phyloP scores from a whole-genome alignment of 2,797 vertebrate species.

The Naso thynnoides region DNA sequence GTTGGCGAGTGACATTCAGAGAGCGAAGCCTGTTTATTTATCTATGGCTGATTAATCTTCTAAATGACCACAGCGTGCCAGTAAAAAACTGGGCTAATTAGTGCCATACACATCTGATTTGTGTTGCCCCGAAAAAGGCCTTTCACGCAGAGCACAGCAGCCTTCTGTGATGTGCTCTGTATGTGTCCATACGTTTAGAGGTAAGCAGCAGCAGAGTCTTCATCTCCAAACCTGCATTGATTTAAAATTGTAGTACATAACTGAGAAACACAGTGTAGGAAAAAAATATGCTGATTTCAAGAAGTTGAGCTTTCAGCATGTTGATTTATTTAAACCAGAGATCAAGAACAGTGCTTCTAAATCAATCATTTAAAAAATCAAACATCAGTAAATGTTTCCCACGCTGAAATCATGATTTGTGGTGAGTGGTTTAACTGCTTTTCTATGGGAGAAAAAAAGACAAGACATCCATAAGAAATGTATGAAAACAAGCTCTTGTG shows the following conservation, averaged over 20 bases:
- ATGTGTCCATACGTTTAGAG: conserved; percentile 31
- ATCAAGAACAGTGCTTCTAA: conserved; percentile 34
- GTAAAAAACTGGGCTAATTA: conserved; percentile 65
- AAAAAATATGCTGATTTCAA: conserved; percentile 13
- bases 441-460: conserved; percentile 35
- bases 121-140: conserved; percentile 47
- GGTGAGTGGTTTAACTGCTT: conserved; percentile 33
- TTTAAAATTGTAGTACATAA: conserved; percentile 17
- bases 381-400: conserved; percentile 23
- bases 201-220: conserved; percentile 29
- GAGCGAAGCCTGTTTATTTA: conserved; percentile 69
- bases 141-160: conserved; percentile 60
- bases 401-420: conserved; percentile 30
- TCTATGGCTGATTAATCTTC: conserved; percentile 71
- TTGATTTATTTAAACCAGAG: conserved; percentile 22
- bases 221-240: conserved; percentile 25
- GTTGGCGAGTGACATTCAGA: conserved; percentile 40
- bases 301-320: conserved; percentile 1
- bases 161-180: conserved; percentile 57
- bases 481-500: conserved; percentile 21
- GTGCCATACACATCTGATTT: conserved; percentile 70
- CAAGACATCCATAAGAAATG: conserved; percentile 7
- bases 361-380: conserved; percentile 12
- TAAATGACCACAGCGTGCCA: conserved; percentile 67
- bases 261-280: conserved; percentile 3